Evolutionary conservation across 2,888 invertebrate genomes (phyloP).

Genomic region (Hydropsyche betteni): DNA sequence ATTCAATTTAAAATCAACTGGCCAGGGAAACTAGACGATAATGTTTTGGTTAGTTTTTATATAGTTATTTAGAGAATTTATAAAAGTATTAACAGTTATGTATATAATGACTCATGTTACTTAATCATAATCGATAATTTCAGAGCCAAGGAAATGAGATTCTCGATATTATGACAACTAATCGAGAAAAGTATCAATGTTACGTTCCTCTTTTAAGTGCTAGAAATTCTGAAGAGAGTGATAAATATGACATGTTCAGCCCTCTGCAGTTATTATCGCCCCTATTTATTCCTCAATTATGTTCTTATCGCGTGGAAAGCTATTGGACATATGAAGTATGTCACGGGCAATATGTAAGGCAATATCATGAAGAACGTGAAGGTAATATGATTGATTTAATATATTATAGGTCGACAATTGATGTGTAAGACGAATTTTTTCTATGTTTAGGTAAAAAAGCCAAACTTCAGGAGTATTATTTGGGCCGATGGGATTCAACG

Average conservation of each 20-base stretch:
- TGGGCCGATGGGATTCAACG: constrained; percentile 80
- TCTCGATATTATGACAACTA: constrained; percentile 75
- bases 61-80: background rate
- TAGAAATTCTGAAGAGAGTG: constrained; percentile 64
- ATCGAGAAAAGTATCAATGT: constrained; percentile 87
- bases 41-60: constrained; percentile 48
- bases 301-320: constrained; percentile 86
- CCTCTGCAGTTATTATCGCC: constrained; percentile 81
- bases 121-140: constrained; percentile 40
- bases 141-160: constrained; percentile 63
- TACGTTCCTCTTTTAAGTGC: constrained; percentile 73
- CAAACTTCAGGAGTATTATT: constrained; percentile 83
- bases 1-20: constrained; percentile 83
- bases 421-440: constrained; percentile 37
- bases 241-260: constrained; percentile 77
- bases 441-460: constrained; percentile 71
- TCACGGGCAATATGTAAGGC: constrained; percentile 89
- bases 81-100: no score
- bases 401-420: background rate
- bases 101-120: no score
- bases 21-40: constrained; percentile 63
- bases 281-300: constrained; percentile 79
- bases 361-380: constrained; percentile 96
- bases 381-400: constrained; percentile 58
- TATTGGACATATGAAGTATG: constrained; percentile 98